Base-by-base conservation (phyloP, 1,140 invertebrate species). In the Hyphantria cunea region DNA sequence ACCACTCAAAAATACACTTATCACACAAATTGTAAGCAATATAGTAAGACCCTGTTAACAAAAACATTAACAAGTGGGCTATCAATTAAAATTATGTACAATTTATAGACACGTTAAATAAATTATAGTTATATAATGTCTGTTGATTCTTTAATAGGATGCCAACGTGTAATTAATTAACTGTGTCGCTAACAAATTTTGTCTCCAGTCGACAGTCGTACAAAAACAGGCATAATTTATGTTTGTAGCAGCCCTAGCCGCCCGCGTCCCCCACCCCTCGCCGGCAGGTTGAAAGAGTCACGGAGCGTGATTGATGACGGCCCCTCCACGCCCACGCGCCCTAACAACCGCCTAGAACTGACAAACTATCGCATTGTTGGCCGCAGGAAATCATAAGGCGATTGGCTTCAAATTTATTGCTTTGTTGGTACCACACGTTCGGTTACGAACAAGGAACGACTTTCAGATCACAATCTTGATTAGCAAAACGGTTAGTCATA, bases 231-330 rank as follows among this genome's bases (percentile, higher is more conserved):
- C 55, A 79, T 86, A 85, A 87, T 87, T 86, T 89, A 86, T 82
- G 74, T 78, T 44, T 66, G 75, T 70, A 68, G 42, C 78, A 80
- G 69, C 81, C 85, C 82, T 84, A 68, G 10, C 17, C 1, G 58
- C 41, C 48, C 39, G 37, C 37, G 32, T 58, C 15, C 56, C 52
- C 63, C 74, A 49, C 71, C 67, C 59, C 55, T 39, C 66, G 81
- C 72, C 89, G 84, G 87, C 89, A 89, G 90, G 86, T 91, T 91
- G 89, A 88, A 89, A 89, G 87, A 90, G 88, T 90, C 90, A 85
- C 76, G 80, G 59, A 64, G 82, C 52, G 82, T 91, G 90, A 91
- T 91, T 87, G 90, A 91, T 91, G 89, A 82, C 72, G 70, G 72
- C 62, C 56, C 66, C 56, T 62, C 64, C 59, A 75, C 84, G 69